These are phyloP conservation scores for Oncorhynchus clarkii DNA, from an alignment of 2,113 vertebrate species.

Conservation along the genomic window DNA sequence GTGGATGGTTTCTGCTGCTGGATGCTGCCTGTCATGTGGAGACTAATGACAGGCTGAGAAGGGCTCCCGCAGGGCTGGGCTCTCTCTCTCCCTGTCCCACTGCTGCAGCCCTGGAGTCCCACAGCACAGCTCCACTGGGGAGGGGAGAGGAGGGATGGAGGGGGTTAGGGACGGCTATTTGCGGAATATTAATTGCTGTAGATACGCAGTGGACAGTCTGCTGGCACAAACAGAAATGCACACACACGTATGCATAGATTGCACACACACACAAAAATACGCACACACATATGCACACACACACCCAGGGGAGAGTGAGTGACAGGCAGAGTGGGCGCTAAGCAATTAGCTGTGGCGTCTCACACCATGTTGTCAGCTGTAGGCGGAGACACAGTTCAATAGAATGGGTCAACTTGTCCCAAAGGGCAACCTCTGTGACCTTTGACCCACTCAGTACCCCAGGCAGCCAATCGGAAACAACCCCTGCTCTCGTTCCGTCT, in stretches of 20 bases:
- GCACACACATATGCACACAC: not conserved
- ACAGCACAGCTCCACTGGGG: not conserved
- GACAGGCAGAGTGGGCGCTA: slow-evolving; percentile 39
- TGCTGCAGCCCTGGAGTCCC: slow-evolving; percentile 1
- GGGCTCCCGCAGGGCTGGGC: slow-evolving; percentile 11
- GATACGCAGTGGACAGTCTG: slow-evolving; percentile 4
- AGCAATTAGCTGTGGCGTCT: slow-evolving; percentile 46
- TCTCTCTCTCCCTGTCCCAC: slow-evolving; percentile 22
- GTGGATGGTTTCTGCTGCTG: not conserved
- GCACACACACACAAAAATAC: not conserved
- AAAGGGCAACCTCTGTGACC: slow-evolving; percentile 20
- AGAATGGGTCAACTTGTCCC: slow-evolving; percentile 43
- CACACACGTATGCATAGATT: not conserved
- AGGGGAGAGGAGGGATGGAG: not conserved
- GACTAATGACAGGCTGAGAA: slow-evolving; percentile 39
- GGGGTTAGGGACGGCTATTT: slow-evolving; percentile 3
- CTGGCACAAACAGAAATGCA: not conserved
- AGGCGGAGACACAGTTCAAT: slow-evolving; percentile 45
- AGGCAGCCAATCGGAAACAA: not conserved
- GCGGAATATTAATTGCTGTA: slow-evolving; percentile 2
- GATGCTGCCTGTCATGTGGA: slow-evolving; percentile 28
- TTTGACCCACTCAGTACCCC: not conserved
- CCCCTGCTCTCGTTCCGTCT: not conserved
- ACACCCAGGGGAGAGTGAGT: slow-evolving; percentile 30
- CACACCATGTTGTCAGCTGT: slow-evolving; percentile 27